These are phyloP conservation scores for Pygmarrhopalites habei DNA, from an alignment of 1,140 invertebrate species.

Conservation along the genomic window DNA sequence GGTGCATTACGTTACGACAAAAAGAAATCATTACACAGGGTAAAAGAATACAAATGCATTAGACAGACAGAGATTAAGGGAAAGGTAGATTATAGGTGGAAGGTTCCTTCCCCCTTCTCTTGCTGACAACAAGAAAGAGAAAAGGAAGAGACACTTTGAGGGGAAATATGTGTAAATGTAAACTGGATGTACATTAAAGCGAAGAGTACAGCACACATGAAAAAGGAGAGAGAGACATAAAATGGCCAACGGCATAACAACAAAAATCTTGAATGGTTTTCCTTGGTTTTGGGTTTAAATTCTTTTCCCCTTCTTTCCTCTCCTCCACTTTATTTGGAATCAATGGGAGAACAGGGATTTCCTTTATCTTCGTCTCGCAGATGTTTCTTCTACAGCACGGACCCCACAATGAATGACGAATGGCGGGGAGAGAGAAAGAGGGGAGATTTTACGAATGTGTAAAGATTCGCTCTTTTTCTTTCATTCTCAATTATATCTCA, in stretches of 20 bases:
- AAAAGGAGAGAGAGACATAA: background rate
- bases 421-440: background rate
- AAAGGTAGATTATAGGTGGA: no score
- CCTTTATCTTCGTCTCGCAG: background rate
- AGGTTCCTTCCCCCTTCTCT: no score
- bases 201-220: no score
- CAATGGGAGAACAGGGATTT: background rate
- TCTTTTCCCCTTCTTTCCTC: background rate
- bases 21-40: no score
- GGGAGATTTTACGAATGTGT: background rate
- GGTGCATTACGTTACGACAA: no score
- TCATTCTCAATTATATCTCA: background rate
- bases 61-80: no score
- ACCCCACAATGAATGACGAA: background rate
- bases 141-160: no score
- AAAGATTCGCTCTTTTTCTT: background rate
- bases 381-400: background rate
- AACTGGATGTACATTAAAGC: no score
- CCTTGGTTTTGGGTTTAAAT: background rate
- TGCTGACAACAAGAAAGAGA: no score
- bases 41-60: no score
- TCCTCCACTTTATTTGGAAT: background rate
- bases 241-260: slow-evolving; percentile 2
- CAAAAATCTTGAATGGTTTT: background rate
- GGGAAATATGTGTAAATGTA: no score